A percentile compares a stretch with the other conserved stretches of the same genome.
phyloP scores from a whole-genome alignment of 2,888 invertebrate species.

The Pseudococcus viburni region DNA sequence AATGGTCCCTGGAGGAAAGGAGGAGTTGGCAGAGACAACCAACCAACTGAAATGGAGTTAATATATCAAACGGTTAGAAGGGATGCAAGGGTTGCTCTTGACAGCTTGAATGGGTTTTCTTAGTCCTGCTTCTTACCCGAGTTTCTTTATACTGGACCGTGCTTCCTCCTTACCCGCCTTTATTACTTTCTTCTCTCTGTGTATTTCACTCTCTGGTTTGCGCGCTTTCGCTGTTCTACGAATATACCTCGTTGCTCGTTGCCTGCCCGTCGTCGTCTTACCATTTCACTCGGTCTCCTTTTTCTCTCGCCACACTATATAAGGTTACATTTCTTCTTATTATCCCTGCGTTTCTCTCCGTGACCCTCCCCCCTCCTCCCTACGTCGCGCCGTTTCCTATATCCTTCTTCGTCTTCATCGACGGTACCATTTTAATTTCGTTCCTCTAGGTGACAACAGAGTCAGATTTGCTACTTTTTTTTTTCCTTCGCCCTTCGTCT shows the following conservation, averaged over 20 bases:
- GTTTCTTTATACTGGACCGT: conserved; percentile 70
- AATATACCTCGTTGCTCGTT: no score
- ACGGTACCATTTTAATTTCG: conserved; percentile 60
- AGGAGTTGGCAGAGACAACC: conserved; percentile 65
- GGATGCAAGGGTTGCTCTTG: conserved; percentile 69
- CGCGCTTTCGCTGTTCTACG: background rate
- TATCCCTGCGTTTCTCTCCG: background rate
- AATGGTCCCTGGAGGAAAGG: conserved; percentile 65
- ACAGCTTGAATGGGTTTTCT: conserved; percentile 71
- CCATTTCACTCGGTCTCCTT: background rate
- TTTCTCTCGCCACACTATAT: conserved; percentile 16
- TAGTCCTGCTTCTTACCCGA: conserved; percentile 71
- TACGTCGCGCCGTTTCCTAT: background rate
- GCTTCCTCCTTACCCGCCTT: conserved; percentile 48
- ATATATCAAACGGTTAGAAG: conserved; percentile 65
- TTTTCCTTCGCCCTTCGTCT: background rate
- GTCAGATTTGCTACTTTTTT: conserved; percentile 54
- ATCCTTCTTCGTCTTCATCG: conserved; percentile 50
- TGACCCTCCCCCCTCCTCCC: background rate
- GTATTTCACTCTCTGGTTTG: conserved; percentile 26
- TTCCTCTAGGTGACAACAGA: conserved; percentile 62
- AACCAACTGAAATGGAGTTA: conserved; percentile 66
- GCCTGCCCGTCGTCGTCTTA: background rate
- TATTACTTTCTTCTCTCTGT: conserved; percentile 58
- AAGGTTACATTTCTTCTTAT: conserved; percentile 61